A percentile compares a stretch with the other conserved stretches of the same genome.
Evolutionary conservation across 1,140 invertebrate species (phyloP).

Genomic region (Drosophila saltans): DNA sequence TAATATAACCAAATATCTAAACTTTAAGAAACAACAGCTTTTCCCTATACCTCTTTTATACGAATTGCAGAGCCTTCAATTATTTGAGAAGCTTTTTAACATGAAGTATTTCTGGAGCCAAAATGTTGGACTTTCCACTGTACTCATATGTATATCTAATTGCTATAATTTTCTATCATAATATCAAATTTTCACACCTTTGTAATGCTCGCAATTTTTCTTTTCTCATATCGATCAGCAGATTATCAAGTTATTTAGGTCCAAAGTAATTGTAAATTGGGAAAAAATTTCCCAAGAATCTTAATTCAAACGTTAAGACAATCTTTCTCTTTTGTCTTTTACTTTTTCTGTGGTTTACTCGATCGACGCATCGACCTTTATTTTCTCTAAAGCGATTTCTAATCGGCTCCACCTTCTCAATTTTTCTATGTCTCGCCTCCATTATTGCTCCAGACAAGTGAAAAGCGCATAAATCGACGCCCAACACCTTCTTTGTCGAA

Average conservation of each 20-base stretch:
- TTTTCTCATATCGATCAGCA: too few relatives aligned
- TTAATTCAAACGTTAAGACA: neutral
- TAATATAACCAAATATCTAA: too few relatives aligned
- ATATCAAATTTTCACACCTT: too few relatives aligned
- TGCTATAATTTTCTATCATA: too few relatives aligned
- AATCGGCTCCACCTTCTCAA: slow-evolving; percentile 12
- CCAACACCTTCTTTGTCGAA: slow-evolving; percentile 58
- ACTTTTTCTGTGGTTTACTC: neutral
- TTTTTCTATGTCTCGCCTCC: slow-evolving; percentile 16
- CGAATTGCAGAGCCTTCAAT: too few relatives aligned
- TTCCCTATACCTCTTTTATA: too few relatives aligned
- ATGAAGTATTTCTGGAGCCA: too few relatives aligned
- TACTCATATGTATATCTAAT: too few relatives aligned
- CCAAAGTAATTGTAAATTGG: neutral
- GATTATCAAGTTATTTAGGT: neutral
- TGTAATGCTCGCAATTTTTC: too few relatives aligned
- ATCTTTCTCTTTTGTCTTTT: slow-evolving; percentile 2
- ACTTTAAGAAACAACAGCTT: too few relatives aligned
- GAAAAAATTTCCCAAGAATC: neutral
- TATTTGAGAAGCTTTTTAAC: too few relatives aligned
- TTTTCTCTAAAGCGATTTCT: slow-evolving; percentile 19
- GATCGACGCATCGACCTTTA: neutral
- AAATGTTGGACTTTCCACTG: too few relatives aligned
- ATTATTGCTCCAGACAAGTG: slow-evolving; percentile 50
- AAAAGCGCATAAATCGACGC: slow-evolving; percentile 78